These are phyloP conservation scores for Scophthalmus maximus DNA, from an alignment of 2,113 vertebrate species.

Conservation along the genomic window DNA sequence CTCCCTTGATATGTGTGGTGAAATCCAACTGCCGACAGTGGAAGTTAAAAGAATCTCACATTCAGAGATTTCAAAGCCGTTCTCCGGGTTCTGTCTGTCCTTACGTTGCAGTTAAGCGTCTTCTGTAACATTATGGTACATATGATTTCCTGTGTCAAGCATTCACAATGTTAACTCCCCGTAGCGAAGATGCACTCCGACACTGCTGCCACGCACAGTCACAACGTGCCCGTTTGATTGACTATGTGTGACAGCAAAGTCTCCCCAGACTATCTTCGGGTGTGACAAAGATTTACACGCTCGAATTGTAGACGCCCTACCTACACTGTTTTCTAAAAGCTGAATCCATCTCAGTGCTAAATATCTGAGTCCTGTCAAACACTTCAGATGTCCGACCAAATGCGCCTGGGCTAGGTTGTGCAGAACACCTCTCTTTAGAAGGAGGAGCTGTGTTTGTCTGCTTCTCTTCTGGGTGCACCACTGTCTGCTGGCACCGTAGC, in stretches of 20 bases:
- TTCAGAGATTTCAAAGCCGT: conserved; percentile 40
- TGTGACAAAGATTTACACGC: conserved; percentile 20
- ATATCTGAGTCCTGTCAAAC: conserved; percentile 14
- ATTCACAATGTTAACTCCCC: conserved; percentile 19
- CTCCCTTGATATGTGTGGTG: background rate
- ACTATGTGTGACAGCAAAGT: conserved; percentile 14
- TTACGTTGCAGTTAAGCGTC: conserved; percentile 34
- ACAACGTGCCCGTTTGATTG: conserved; percentile 13
- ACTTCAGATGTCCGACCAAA: conserved; percentile 10
- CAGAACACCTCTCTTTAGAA: background rate
- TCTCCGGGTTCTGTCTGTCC: conserved; percentile 44
- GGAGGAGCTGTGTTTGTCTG: conserved; percentile 19
- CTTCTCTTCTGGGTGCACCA: conserved; percentile 29
- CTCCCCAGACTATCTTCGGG: conserved; percentile 19
- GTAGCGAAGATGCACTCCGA: conserved; percentile 13
- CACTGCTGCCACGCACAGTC: conserved; percentile 15
- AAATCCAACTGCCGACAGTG: conserved; percentile 24
- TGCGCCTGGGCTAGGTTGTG: conserved; percentile 7
- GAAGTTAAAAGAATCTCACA: conserved; percentile 12
- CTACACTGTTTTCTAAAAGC: conserved; percentile 24
- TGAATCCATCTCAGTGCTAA: background rate
- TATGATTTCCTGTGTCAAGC: conserved; percentile 29
- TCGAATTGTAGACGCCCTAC: background rate
- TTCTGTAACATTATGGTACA: conserved; percentile 19
- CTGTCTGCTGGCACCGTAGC: conserved; percentile 40